Evolutionary conservation across 2,113 vertebrate genomes (phyloP), one percentile per base, ranked within the genome.

Genomic region (Nesogale talazaci): DNA sequence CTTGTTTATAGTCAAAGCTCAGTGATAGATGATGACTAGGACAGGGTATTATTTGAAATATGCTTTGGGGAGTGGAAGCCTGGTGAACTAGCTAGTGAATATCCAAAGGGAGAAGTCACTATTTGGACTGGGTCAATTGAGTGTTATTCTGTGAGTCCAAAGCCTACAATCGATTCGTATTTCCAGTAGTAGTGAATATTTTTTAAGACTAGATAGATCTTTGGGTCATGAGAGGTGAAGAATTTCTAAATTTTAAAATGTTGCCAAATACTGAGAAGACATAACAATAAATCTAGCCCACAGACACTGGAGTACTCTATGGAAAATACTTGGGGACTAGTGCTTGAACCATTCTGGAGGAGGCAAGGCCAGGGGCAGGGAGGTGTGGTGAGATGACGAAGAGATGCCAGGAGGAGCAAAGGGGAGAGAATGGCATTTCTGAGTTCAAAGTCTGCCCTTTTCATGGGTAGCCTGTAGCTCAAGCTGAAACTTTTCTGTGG

Each of bases 171-270:
- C 6, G 7, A 89, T 84, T 52, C 10, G 46, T 12, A 52, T 52
- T 52, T 90, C 46, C 22, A 72, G 38, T 6, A 72, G 46, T 7
- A 11, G 46, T 52, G 46, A 12, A 52, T 52, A n/a, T 52, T 52
- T 52, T 52, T 36, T 72, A 75, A 75, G 40, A 16, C 74, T 93
- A 91, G 52, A 20, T n/a, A 23, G 4, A 81, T 29, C 34, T 56
- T n/a, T 69, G 27, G 1, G 6, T 15, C 15, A 19, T 6, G 22
- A 1, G 38, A 42, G 56, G 56, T 36, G 14, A 11, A 23, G 29
- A 87, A 70, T 27, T 91, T 89, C 23, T 88, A 69, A 67, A 81
- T 46, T 87, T 75, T 63, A 38, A 42, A 86, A 78, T 59, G n/a
- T n/a, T 90, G 15, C 29, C 5, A 83, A 84, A 89, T 80, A 76